phyloP scores from a whole-genome alignment of 2,888 invertebrate species.

The Drosophila helvetica region DNA sequence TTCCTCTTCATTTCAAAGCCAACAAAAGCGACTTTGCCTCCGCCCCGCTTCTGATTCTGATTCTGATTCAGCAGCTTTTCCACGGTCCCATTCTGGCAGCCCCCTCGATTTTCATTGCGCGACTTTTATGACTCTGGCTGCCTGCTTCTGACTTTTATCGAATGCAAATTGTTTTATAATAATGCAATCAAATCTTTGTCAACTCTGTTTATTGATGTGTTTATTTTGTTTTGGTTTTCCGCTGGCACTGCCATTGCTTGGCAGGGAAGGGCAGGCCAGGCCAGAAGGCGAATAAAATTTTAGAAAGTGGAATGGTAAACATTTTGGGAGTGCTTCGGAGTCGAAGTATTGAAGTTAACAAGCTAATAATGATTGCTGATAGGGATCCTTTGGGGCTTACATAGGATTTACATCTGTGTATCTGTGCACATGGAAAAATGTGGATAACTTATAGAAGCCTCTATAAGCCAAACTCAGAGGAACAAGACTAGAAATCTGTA shows the following conservation, averaged over 20 bases:
- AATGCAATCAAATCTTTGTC: slow-evolving; percentile 75
- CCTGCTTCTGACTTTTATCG: slow-evolving; percentile 70
- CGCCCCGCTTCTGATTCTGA: neutral
- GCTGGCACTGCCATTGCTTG: slow-evolving; percentile 19
- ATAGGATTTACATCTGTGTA: neutral
- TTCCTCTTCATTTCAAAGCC: slow-evolving; percentile 52
- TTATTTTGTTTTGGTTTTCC: slow-evolving; percentile 55
- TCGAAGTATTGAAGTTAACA: slow-evolving; percentile 20
- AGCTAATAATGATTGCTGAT: slow-evolving; percentile 36
- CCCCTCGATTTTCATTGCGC: slow-evolving; percentile 71
- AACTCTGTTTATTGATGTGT: slow-evolving; percentile 71
- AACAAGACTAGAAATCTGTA: neutral
- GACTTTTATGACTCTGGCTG: slow-evolving; percentile 74
- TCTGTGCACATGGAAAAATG: neutral
- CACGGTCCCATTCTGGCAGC: neutral
- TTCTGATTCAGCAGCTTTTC: slow-evolving; percentile 41
- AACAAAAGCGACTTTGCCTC: slow-evolving; percentile 42
- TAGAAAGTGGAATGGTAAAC: slow-evolving; percentile 30
- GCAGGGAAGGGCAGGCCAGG: slow-evolving; percentile 1
- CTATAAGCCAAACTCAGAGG: too few species aligned
- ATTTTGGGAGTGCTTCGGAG: slow-evolving; percentile 19
- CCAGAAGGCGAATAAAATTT: slow-evolving; percentile 29
- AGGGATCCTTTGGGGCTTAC: slow-evolving; percentile 1
- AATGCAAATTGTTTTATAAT: slow-evolving; percentile 79
- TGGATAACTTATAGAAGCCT: too few species aligned